These are phyloP conservation scores for Characodon lateralis DNA, from an alignment of 2,797 vertebrate genomes.

Conservation along the genomic window DNA sequence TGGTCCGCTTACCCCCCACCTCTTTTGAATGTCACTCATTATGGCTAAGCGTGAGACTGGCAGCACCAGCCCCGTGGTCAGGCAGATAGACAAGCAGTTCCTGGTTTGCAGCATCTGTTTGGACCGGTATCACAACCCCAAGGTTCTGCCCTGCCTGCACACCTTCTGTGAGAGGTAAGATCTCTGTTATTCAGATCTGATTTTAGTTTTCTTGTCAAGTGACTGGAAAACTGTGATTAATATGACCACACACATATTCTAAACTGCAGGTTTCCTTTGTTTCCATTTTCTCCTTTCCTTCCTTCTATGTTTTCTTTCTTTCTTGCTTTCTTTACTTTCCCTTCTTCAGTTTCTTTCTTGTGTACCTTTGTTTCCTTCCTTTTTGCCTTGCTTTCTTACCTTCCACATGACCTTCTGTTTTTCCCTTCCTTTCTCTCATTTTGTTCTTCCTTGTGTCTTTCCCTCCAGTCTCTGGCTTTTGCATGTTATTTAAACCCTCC, in stretches of 20 bases:
- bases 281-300: background rate
- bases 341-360: no score
- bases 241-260: background rate
- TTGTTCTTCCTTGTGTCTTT: background rate
- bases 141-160: slow-evolving; percentile 92
- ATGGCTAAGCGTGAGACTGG: slow-evolving; percentile 89
- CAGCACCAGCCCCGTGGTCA: slow-evolving; percentile 90
- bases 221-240: background rate
- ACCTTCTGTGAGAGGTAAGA: slow-evolving; percentile 93
- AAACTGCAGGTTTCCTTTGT: background rate
- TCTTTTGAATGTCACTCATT: slow-evolving; percentile 76
- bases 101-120: slow-evolving; percentile 95
- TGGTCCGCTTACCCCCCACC: slow-evolving; percentile 28
- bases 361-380: background rate
- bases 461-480: background rate
- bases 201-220: background rate
- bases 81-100: slow-evolving; percentile 95
- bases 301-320: background rate
- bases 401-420: background rate
- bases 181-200: background rate
- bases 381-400: background rate
- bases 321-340: no score
- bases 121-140: slow-evolving; percentile 91
- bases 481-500: background rate
- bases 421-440: background rate